Conservation (phyloP, 2,797 vertebrate genomes). For the Myotis daubentonii region DNA sequence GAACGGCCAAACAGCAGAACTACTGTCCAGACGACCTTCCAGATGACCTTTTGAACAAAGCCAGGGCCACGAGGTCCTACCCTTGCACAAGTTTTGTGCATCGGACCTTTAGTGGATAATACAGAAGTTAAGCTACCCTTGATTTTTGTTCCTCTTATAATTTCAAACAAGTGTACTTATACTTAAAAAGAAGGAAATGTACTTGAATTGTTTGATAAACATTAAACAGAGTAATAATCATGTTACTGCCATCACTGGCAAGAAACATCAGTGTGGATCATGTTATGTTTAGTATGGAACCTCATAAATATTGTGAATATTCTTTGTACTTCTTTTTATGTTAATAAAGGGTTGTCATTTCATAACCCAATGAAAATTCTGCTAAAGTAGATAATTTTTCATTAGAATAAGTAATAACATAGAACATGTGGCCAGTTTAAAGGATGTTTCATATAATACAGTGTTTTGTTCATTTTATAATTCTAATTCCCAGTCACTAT, state of each 20-base stretch:
- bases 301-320: neutral
- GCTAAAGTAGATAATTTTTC: constrained; percentile 9
- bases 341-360: constrained; percentile 9
- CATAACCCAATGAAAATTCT: constrained; percentile 9
- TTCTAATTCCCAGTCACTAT: neutral
- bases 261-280: neutral
- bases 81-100: too few species aligned
- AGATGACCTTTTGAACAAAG: too few species aligned
- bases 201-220: constrained; percentile 12
- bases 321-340: neutral
- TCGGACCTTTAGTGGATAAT: neutral
- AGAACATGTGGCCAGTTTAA: constrained; percentile 44
- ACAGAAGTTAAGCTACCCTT: neutral
- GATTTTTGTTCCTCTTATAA: neutral
- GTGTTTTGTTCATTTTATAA: neutral
- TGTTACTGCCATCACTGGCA: neutral
- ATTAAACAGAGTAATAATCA: neutral
- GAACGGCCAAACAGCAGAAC: too few species aligned
- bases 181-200: constrained; percentile 13
- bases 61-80: too few species aligned
- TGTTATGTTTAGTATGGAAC: neutral
- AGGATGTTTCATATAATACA: constrained; percentile 55
- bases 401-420: constrained; percentile 6
- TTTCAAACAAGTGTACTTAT: neutral
- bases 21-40: too few species aligned